Evolutionary conservation across 2,113 vertebrate species (phyloP), one percentile per base, ranked within the genome.

Genomic region (Parotia lawesii): DNA sequence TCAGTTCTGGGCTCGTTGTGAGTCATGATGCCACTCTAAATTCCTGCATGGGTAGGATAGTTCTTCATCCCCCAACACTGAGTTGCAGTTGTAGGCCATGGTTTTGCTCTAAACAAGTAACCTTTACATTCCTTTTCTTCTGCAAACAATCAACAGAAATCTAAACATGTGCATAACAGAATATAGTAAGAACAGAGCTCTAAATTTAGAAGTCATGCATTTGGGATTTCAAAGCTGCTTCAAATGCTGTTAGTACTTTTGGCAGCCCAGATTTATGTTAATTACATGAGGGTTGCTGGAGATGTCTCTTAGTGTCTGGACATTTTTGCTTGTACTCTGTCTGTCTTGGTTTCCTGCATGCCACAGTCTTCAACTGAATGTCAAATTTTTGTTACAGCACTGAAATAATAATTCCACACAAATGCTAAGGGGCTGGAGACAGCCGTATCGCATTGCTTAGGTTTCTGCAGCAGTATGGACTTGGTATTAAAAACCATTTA

Each of bases 221-320:
- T 97, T 90, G 93, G 91, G 94, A 95, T 95, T 97, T 97, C 94
- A 97, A 97, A 97, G 93, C 93, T 95, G 87, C 85, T 90, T 95
- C 93, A 81, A 96, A 79, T 90, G 82, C 85, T 95, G 90, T 95
- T 97, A 95, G 93, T 96, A 95, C 87, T 95, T 95, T 95, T 96
- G 96, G 95, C 95, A 95, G 87, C 75, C 72, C 94, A 95, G 95
- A 97, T 95, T 97, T 95, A 95, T 95, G 94, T 93, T 95, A 97
- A 95, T 96, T 96, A 95, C 87, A 95, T 94, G 82, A 94, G 75
- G 48, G 48, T 95, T 96, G 79, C 90, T 95, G 93, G 93, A 95
- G 90, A 95, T 93, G 95, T 77, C 89, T 95, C 85, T 95, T 69
- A 67, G 53, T 93, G 90, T 95, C 94, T 95, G 94, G 94, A 95